These are phyloP conservation scores for Gnathonemus echidnorhynchus DNA, from an alignment of 2,113 vertebrate species.

Conservation along the genomic window DNA sequence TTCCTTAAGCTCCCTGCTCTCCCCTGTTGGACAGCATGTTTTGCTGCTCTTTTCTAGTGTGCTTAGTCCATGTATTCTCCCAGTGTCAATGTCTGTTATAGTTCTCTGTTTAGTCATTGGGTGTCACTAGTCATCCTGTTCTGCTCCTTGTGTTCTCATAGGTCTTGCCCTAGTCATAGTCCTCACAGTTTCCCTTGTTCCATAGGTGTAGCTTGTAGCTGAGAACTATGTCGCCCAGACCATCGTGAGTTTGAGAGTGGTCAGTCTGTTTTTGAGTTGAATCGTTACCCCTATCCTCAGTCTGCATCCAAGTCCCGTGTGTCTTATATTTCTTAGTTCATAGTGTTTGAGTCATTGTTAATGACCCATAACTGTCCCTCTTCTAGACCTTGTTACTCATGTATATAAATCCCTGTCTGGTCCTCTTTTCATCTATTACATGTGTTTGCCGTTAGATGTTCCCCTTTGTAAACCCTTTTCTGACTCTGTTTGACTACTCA, in stretches of 20 bases:
- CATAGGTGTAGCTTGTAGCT: neutral
- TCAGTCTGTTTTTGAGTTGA: neutral
- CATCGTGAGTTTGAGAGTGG: neutral
- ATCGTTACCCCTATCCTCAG: neutral
- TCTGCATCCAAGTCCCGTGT: neutral
- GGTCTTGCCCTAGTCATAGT: neutral
- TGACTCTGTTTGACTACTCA: neutral
- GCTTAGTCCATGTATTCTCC: no score
- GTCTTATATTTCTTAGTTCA: neutral
- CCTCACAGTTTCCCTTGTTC: neutral
- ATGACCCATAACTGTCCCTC: neutral
- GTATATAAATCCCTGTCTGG: neutral
- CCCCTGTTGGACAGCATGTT: no score
- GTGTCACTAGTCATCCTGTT: no score
- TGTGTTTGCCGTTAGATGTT: neutral
- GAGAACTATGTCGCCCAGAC: neutral
- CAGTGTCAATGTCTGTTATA: no score
- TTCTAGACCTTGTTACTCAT: neutral
- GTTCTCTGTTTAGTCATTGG: no score
- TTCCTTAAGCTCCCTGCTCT: no score
- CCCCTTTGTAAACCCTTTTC: neutral
- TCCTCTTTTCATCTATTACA: neutral
- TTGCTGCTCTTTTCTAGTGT: no score
- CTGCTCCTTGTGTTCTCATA: no score
- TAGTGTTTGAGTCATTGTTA: neutral